Evolutionary conservation across 2,797 vertebrate genomes (phyloP).

Genomic region (Acrossocheilus fasciatus): DNA sequence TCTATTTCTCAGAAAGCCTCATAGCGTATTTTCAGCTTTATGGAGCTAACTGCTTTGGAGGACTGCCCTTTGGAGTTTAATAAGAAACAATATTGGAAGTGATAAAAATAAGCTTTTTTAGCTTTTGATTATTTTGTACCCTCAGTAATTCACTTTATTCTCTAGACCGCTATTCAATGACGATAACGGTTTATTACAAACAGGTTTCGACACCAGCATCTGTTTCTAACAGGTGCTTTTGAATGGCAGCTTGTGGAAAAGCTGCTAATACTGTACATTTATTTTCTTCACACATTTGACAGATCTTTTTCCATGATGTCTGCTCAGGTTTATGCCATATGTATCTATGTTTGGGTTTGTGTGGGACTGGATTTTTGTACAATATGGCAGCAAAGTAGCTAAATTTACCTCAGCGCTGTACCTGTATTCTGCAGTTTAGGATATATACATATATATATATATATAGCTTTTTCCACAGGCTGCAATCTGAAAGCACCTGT

Average conservation of each 20-base stretch:
- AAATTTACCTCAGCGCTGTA: background rate
- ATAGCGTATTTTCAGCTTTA: background rate
- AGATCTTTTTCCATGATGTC: background rate
- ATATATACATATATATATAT: background rate
- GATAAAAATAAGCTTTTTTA: background rate
- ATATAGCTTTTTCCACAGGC: background rate
- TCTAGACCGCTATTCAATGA: background rate
- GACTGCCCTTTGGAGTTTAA: background rate
- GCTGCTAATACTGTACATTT: background rate
- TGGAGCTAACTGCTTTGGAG: background rate
- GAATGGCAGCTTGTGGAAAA: background rate
- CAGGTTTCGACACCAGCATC: background rate
- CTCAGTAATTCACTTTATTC: background rate
- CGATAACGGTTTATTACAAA: background rate
- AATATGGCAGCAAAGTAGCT: background rate
- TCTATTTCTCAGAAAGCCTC: conserved; percentile 2
- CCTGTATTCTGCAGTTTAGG: background rate
- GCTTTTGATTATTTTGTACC: background rate
- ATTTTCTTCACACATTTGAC: background rate
- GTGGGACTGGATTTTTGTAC: background rate
- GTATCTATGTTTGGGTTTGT: background rate
- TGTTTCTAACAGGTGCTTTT: background rate
- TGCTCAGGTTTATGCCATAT: background rate
- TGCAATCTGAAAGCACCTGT: background rate
- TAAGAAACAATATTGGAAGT: conserved; percentile 1